Evolutionary conservation across 2,888 invertebrate genomes (phyloP).

Genomic region (Caenorhabditis wallacei): DNA sequence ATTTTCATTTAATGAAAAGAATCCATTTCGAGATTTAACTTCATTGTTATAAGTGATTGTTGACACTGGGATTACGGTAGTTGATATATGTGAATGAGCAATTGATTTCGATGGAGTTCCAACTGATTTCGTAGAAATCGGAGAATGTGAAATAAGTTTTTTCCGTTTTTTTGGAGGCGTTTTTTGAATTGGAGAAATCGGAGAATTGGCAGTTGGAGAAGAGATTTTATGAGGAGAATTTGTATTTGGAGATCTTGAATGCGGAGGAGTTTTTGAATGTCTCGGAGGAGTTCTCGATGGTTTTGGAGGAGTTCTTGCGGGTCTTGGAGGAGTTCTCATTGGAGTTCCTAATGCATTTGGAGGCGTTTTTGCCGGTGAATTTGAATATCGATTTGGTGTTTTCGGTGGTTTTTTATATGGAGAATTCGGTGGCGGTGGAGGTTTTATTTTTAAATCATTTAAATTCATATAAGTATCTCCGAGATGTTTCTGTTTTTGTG

Average conservation of each 20-base stretch:
- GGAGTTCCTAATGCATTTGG: slow-evolving; percentile 11
- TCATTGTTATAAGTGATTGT: slow-evolving; percentile 5
- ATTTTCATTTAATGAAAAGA: too few relatives aligned
- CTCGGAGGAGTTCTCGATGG: slow-evolving; percentile 2
- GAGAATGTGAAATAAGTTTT: neutral
- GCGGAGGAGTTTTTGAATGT: neutral
- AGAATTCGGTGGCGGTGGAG: neutral
- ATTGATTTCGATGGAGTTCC: neutral
- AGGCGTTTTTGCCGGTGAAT: neutral
- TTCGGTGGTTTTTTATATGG: neutral
- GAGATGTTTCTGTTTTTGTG: neutral
- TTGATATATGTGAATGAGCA: neutral
- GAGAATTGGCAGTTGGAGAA: neutral
- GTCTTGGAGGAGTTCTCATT: slow-evolving; percentile 3
- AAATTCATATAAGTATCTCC: slow-evolving; percentile 22
- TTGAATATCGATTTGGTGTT: neutral
- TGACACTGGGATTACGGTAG: slow-evolving; percentile 8
- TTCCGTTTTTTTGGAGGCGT: slow-evolving; percentile 5
- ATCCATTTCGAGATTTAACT: neutral
- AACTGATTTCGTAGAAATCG: neutral
- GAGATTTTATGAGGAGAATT: neutral
- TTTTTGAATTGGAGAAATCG: neutral
- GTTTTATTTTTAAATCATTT: neutral
- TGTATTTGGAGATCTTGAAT: neutral
- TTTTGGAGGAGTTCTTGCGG: neutral